Percentiles rank a stretch among this genome's conserved stretches.
These are phyloP conservation scores for Dendroctonus valens DNA, from an alignment of 1,140 invertebrate genomes.

Conservation along the genomic window DNA sequence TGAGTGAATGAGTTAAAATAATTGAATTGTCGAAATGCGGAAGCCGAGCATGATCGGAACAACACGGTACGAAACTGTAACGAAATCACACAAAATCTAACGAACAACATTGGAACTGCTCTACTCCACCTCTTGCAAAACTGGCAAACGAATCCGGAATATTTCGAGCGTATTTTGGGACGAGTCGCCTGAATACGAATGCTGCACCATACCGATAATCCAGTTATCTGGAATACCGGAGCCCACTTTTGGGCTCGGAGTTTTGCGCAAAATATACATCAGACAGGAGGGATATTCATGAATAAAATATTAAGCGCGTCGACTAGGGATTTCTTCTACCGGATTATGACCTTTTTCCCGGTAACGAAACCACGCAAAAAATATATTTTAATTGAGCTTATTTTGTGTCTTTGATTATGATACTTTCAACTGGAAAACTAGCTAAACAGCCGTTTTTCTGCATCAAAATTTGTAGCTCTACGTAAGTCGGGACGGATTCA, in stretches of 20 bases:
- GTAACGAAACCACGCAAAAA: no score
- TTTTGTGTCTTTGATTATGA: no score
- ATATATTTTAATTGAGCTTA: no score
- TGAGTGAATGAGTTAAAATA: no score
- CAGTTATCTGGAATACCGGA: constrained; percentile 16
- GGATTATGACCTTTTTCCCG: no score
- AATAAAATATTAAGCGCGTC: constrained; percentile 8
- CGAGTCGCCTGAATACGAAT: constrained; percentile 14
- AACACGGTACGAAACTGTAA: neutral
- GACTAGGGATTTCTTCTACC: neutral
- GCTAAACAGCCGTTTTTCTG: no score
- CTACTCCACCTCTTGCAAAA: neutral
- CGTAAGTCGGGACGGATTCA: no score
- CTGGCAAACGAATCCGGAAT: neutral
- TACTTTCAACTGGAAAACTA: no score
- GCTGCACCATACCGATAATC: constrained; percentile 6
- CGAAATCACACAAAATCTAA: constrained; percentile 15
- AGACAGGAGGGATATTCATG: constrained; percentile 2
- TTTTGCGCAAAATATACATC: constrained; percentile 13
- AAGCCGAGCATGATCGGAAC: no score
- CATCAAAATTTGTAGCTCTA: no score
- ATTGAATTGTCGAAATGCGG: no score
- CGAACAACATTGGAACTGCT: neutral
- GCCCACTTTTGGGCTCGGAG: constrained; percentile 4
- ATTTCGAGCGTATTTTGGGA: constrained; percentile 4